A percentile compares a stretch with the other conserved stretches of the same genome.
Conservation (phyloP, 1,140 invertebrate species). For the Drosophila funebris region DNA sequence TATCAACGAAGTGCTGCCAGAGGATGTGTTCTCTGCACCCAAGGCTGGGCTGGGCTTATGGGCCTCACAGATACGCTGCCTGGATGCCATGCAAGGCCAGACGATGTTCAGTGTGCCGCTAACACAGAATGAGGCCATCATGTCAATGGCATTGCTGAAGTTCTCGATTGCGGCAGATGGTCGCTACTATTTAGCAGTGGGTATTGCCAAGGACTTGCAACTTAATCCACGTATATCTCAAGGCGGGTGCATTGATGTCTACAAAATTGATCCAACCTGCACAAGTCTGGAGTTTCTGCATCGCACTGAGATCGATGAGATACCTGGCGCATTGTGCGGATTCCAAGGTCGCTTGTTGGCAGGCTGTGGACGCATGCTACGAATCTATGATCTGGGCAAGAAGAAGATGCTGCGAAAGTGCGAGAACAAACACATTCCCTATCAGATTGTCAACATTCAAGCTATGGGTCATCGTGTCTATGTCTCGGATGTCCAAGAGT, state of each 20-base stretch:
- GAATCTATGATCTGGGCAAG: slow-evolving; percentile 98
- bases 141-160: slow-evolving; percentile 89
- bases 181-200: slow-evolving; percentile 86
- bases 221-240: slow-evolving; percentile 88
- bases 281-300: slow-evolving; percentile 95
- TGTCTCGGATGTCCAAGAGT: slow-evolving; percentile 98
- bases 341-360: slow-evolving; percentile 97
- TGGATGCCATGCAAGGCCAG: slow-evolving; percentile 93
- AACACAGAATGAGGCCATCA: slow-evolving; percentile 98
- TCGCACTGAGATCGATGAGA: slow-evolving; percentile 96
- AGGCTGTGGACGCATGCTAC: slow-evolving; percentile 95
- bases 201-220: slow-evolving; percentile 95
- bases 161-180: slow-evolving; percentile 80
- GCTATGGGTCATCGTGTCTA: slow-evolving; percentile 96
- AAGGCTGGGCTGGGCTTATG: slow-evolving; percentile 98
- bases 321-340: slow-evolving; percentile 93
- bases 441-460: slow-evolving; percentile 96
- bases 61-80: slow-evolving; percentile 96
- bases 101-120: slow-evolving; percentile 92
- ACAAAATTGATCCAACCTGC: slow-evolving; percentile 88
- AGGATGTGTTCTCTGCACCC: slow-evolving; percentile 96
- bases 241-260: slow-evolving; percentile 71
- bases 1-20: slow-evolving; percentile 96
- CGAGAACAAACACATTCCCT: slow-evolving; percentile 99
- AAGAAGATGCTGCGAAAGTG: slow-evolving; percentile 98